These are phyloP conservation scores for Synanthedon formicaeformis DNA, from an alignment of 2,888 invertebrate species.

Conservation along the genomic window DNA sequence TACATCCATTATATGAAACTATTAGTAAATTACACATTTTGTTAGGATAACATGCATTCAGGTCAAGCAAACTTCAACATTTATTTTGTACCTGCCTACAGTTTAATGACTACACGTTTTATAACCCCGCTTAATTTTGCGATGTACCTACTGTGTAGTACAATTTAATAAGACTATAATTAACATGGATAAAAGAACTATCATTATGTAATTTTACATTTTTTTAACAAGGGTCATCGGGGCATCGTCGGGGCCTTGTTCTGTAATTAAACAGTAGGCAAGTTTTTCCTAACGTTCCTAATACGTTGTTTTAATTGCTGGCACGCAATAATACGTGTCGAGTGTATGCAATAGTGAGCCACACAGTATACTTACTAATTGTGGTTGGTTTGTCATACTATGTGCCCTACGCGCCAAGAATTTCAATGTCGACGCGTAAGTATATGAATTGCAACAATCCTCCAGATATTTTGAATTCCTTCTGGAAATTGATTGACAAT, in stretches of 20 bases:
- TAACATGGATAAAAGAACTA: not conserved
- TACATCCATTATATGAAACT: not conserved
- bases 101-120: not conserved
- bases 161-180: not conserved
- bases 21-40: not conserved
- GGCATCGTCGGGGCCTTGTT: conserved; percentile 5
- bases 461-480: no score
- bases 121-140: not conserved
- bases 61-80: conserved; percentile 3
- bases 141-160: not conserved
- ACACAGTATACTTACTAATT: not conserved
- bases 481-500: no score
- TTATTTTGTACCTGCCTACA: not conserved
- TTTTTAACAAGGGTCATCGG: conserved; percentile 2
- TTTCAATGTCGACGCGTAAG: not conserved
- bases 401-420: not conserved
- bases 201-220: not conserved
- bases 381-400: not conserved
- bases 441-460: no score
- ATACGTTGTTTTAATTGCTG: conserved; percentile 37
- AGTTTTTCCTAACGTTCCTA: conserved; percentile 8
- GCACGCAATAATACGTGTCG: conserved; percentile 30
- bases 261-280: conserved; percentile 4
- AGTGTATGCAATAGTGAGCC: not conserved
- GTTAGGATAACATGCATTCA: conserved; percentile 4